These are phyloP conservation scores for Numenius arquata DNA, from an alignment of 2,113 vertebrate species.

Conservation along the genomic window DNA sequence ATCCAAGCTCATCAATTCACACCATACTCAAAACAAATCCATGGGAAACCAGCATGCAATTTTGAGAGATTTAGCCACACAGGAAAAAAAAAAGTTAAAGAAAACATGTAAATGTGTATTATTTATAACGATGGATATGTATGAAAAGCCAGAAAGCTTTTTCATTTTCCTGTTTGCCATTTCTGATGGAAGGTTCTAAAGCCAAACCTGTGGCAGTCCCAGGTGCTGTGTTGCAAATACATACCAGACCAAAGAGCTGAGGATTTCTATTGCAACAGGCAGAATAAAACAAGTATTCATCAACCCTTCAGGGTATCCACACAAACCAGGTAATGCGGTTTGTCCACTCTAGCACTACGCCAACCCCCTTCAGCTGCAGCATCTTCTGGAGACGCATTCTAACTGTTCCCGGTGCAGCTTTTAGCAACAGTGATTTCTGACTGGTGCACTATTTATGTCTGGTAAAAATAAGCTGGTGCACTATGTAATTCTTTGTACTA, in stretches of 20 bases:
- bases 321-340: background rate
- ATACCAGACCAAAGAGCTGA: background rate
- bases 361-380: background rate
- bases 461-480: background rate
- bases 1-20: conserved; percentile 49
- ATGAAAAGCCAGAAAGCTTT: background rate
- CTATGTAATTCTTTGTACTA: background rate
- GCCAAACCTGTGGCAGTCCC: background rate
- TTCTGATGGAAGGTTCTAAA: background rate
- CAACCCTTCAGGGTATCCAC: background rate
- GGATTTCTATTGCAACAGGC: background rate
- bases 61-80: background rate
- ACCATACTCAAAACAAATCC: conserved; percentile 40
- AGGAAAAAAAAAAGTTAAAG: background rate
- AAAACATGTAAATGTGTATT: background rate
- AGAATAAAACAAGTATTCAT: background rate
- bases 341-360: background rate
- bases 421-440: background rate
- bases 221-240: background rate
- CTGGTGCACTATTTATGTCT: background rate
- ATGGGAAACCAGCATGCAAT: conserved; percentile 21
- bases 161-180: background rate
- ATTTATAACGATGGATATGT: background rate
- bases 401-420: background rate
- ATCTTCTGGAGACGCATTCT: background rate